Evolutionary conservation across 2,888 invertebrate species (phyloP).

Genomic region (Allacma fusca): DNA sequence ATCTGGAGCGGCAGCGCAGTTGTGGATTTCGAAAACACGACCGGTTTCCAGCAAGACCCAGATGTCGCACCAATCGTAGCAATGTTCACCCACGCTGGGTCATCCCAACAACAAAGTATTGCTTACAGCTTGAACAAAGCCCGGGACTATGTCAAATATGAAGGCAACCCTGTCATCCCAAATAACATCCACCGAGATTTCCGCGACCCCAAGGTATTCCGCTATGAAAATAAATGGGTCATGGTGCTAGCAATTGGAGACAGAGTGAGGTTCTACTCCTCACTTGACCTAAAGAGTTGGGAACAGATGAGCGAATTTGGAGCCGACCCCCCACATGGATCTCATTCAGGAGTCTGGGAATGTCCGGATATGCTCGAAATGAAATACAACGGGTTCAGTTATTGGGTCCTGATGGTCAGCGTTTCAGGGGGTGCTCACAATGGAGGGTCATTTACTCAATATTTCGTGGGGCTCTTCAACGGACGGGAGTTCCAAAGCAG

Average conservation of each 20-base stretch:
- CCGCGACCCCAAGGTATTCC: constrained; percentile 57
- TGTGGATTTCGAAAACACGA: constrained; percentile 50
- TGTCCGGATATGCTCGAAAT: constrained; percentile 56
- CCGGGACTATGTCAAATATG: constrained; percentile 48
- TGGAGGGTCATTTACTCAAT: constrained; percentile 56
- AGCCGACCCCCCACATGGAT: constrained; percentile 46
- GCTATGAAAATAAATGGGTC: constrained; percentile 49
- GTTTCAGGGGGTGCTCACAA: constrained; percentile 59
- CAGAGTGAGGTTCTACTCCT: constrained; percentile 50
- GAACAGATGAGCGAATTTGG: constrained; percentile 51
- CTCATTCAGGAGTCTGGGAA: constrained; percentile 58
- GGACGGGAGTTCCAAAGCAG: constrained; percentile 41
- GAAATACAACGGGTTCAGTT: constrained; percentile 16
- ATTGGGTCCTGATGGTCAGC: constrained; percentile 58
- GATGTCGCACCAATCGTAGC: constrained; percentile 51
- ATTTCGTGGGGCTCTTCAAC: constrained; percentile 58
- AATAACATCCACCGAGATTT: constrained; percentile 49
- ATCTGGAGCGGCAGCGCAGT: constrained; percentile 58
- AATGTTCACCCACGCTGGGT: constrained; percentile 56
- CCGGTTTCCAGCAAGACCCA: constrained; percentile 52
- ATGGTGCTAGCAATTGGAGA: constrained; percentile 52
- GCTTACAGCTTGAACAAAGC: constrained; percentile 53
- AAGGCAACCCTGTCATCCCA: constrained; percentile 54
- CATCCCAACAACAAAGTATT: constrained; percentile 48
- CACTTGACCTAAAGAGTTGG: constrained; percentile 52